A percentile compares a stretch with the other conserved stretches of the same genome.
Conservation (phyloP, 2,113 vertebrate genomes). For the Emydura subglobosa region DNA sequence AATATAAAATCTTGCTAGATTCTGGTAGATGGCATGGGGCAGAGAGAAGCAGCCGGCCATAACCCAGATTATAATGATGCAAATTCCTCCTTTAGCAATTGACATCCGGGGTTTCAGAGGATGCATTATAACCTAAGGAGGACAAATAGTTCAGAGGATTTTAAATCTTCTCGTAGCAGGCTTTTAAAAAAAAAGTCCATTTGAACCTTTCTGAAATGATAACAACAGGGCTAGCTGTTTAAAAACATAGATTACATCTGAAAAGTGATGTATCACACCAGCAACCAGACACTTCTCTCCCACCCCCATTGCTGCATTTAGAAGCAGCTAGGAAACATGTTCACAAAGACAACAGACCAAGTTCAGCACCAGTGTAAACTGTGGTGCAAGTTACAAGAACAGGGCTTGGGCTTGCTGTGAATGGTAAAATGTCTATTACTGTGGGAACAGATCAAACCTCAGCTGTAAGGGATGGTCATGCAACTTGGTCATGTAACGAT, state of each 20-base stretch:
- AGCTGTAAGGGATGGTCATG: rapidly evolving
- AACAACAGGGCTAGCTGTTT: not conserved
- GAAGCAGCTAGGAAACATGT: rapidly evolving
- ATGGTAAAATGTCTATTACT: not conserved
- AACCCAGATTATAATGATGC: constrained; percentile 83
- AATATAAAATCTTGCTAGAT: constrained; percentile 78
- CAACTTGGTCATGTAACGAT: not conserved
- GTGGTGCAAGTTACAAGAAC: not conserved
- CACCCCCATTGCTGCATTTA: not conserved
- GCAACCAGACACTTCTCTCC: not conserved
- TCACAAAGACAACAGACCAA: not conserved
- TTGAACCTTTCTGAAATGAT: not conserved
- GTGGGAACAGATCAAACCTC: not conserved
- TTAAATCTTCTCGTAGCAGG: not conserved
- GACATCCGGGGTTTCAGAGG: constrained; percentile 83
- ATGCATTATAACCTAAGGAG: constrained; percentile 82
- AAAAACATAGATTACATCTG: not conserved
- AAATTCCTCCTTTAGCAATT: constrained; percentile 78
- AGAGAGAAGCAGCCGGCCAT: constrained; percentile 85
- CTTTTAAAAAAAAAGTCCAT: not conserved
- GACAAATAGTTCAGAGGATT: not conserved
- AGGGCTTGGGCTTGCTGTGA: not conserved
- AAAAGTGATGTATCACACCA: not conserved
- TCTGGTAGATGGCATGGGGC: constrained; percentile 85
- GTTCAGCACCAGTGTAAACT: rapidly evolving